Evolutionary conservation across 2,113 vertebrate genomes (phyloP), one percentile per base, ranked within the genome.

Genomic region (Lates calcarifer): DNA sequence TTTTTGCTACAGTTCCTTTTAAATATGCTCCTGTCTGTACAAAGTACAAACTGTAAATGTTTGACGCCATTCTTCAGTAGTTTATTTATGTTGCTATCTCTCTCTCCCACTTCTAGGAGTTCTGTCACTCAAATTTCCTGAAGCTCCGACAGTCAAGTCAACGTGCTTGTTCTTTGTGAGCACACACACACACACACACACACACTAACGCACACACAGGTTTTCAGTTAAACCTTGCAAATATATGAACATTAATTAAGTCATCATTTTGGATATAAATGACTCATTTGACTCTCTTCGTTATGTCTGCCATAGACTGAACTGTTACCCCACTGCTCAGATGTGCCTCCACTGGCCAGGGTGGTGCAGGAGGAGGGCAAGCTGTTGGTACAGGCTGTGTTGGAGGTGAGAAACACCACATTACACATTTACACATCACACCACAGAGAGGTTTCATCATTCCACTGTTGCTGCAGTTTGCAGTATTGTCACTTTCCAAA

Each of bases 101-200:
- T 79, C 61, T 79, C 17, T 39, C 88, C 94, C 84, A 89, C 72
- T 61, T 51, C 4, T 91, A 99, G 98, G 96, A 89, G 94, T 99
- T 86, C 94, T 99, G 91, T 99, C 98, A 0, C 96, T 99, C 80
- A 99, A 99, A 94, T 99, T 99, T 88, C 98, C 98, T 0, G 98
- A 99, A 90, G 96, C 96, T 65, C 97, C 97, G n/a, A 99, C 98
- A 0, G 97, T 99, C 84, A 99, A 99, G 95, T 96, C 98, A 75
- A 97, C 97, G 41, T 99, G 98, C 90, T 94, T 96, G 77, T 99
- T 97, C 91, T 99, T 99, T 96, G 98, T 99, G 93, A 99, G 98
- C 95, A 0, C 12, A 12, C 57, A 43, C 62, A 68, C 70, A 66
- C 61, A 55, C n/a, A 22, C 51, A 37, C 57, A 83, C 20, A 5